Percentiles rank a stretch among this genome's conserved stretches.
phyloP scores from a whole-genome alignment of 2,113 vertebrate species.

The Gila orcuttii region DNA sequence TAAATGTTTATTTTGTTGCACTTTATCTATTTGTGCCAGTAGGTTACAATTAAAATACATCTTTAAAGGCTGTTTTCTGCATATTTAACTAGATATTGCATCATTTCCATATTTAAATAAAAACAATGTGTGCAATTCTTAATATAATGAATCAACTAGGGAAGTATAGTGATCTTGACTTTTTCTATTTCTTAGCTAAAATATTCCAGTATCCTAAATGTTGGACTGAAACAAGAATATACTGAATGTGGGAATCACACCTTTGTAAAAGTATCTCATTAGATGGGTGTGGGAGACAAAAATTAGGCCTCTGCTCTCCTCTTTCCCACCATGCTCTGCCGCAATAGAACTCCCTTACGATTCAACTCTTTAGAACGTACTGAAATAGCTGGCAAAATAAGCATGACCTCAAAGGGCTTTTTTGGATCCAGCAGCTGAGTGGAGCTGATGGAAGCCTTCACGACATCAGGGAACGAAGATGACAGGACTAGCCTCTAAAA shows the following conservation, averaged over 20 bases:
- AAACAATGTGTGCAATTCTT: background rate
- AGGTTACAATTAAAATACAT: no score
- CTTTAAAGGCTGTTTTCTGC: background rate
- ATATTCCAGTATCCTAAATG: background rate
- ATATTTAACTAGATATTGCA: background rate
- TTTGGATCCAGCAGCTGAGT: constrained; percentile 48
- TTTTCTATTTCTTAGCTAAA: background rate
- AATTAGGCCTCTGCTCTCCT: constrained; percentile 1
- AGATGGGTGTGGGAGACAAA: constrained; percentile 40
- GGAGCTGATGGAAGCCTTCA: constrained; percentile 40
- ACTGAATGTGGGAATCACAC: constrained; percentile 24
- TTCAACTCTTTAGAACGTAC: constrained; percentile 32
- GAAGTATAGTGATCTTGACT: background rate
- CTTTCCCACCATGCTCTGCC: constrained; percentile 30
- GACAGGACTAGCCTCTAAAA: constrained; percentile 48
- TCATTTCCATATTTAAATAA: background rate
- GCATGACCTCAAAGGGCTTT: constrained; percentile 51
- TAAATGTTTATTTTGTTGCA: no score
- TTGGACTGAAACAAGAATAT: background rate
- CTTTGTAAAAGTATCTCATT: constrained; percentile 13
- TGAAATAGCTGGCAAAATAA: constrained; percentile 34
- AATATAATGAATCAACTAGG: background rate
- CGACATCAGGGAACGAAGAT: constrained; percentile 55
- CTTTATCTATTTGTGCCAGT: no score
- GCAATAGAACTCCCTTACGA: constrained; percentile 10